Evolutionary conservation across 2,113 vertebrate genomes (phyloP), one percentile per base, ranked within the genome.

Genomic region (Protobothrops mucrosquamatus): DNA sequence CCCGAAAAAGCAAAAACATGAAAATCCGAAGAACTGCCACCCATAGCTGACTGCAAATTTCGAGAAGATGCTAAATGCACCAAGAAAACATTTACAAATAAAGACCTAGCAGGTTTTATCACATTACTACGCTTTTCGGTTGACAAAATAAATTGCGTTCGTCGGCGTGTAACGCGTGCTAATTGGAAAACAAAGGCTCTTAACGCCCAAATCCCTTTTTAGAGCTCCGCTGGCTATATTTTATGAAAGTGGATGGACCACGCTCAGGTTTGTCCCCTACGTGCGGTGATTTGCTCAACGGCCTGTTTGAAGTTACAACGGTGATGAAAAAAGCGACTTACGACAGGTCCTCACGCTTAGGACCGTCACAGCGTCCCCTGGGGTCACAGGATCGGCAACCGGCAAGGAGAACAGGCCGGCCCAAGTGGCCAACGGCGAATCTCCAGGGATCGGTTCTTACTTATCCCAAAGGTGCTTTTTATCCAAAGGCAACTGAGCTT

Each of bases 51-150:
- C 59, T 91, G 81, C 12, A 81, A 86, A 86, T 87, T 46, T 59
- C 3, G 48, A 87, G 54, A 87, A 85, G 3, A 24, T 24, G n/a
- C n/a, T 56, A 23, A 46, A 91, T n/a, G 26, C 22, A 85, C 55
- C 85, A 61, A 6, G 56, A 29, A 91, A 91, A 91, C 26, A 26
- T 85, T 39, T n/a, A 57, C 39, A n/a, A 85, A 91, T 57, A 48
- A 91, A 91, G 8, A 51, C 43, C 51, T 92, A 46, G 15, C 24
- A 20, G 8, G 91, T 74, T 94, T 89, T 10, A 4, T 0, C 26
- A 55, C 48, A 87, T 93, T 92, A 85, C 69, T 14, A 39, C 92
- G 94, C 57, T 93, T 91, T 93, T 88, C n/a, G 48, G 91, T 85
- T 92, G 74, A 93, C 43, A 94, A 91, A 64, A 15, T 91, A 52